Base-by-base conservation (phyloP, 1,140 invertebrate species). In the Batillaria attramentaria region DNA sequence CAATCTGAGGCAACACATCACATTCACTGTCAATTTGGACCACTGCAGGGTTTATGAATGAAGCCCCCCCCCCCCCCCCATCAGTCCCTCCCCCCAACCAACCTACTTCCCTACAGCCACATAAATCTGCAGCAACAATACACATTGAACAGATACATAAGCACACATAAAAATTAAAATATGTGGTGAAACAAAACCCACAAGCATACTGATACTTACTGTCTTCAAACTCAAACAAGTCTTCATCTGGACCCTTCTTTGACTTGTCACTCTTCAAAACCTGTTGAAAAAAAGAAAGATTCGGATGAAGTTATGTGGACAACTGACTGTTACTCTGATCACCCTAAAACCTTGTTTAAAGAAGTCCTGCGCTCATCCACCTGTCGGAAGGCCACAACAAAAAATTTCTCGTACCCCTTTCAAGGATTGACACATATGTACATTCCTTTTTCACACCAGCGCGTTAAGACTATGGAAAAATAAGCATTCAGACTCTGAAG, bases 141-240 rank as follows among this genome's bases (percentile, higher is more conserved):
- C n/a, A n/a, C n/a, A n/a, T n/a, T n/a, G n/a, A n/a, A n/a, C n/a
- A n/a, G 46, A 50, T 50, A 50, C 46, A 13, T 50, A 13, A 50
- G 20, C 50, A 54, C 3, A 3, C 50, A 54, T 54, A n/a, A 54
- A 54, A 54, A 54, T 54, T 54, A 20, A 54, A 54, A 3, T n/a
- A n/a, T n/a, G n/a, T n/a, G n/a, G n/a, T n/a, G n/a, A n/a, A n/a
- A n/a, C n/a, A n/a, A n/a, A n/a, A n/a, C n/a, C n/a, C n/a, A n/a
- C n/a, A n/a, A n/a, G n/a, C n/a, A n/a, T n/a, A n/a, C n/a, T n/a
- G n/a, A n/a, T n/a, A 75, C 73, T 60, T 65, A 75, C 73, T 65
- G 35, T 75, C 73, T 42, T 75, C 73, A 65, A 75, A 75, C 37
- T 75, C 57, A 65, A 75, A 75, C 35, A 75, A 54, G 13, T 75